Percentiles rank a stretch among this genome's conserved stretches.
phyloP scores from a whole-genome alignment of 2,888 invertebrate species.

The Cetonia aurata region DNA sequence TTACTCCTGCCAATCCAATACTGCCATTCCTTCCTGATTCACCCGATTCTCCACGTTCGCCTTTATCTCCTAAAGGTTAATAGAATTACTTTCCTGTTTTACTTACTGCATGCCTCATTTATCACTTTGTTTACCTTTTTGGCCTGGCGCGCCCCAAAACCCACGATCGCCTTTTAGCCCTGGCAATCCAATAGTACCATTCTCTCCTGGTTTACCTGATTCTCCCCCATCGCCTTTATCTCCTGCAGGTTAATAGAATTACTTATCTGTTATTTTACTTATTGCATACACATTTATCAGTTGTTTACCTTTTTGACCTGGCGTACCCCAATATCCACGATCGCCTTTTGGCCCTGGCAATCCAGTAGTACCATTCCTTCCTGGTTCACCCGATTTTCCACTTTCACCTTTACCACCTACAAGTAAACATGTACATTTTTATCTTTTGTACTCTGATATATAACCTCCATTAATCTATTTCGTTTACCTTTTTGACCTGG shows the following conservation, averaged over 20 bases:
- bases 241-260: not conserved
- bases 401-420: not conserved
- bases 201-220: not conserved
- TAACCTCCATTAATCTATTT: not conserved
- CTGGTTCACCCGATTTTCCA: slow-evolving; percentile 6
- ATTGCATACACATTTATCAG: not conserved
- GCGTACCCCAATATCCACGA: not conserved
- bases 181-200: not conserved
- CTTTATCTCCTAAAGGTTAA: not conserved
- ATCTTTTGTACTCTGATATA: not conserved
- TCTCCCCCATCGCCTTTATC: not conserved
- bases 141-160: not conserved
- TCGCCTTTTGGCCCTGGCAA: slow-evolving; percentile 2
- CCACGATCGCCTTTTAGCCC: not conserved
- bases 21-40: not conserved
- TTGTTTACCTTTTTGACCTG: not conserved
- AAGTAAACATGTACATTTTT: not conserved
- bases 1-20: not conserved
- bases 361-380: slow-evolving; percentile 1
- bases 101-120: not conserved
- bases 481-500: slow-evolving; percentile 7
- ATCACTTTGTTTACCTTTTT: too few relatives aligned
- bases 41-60: not conserved
- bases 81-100: not conserved
- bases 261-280: too few relatives aligned